Percentiles rank a stretch among this genome's conserved stretches.
phyloP scores from a whole-genome alignment of 35 echinoderm and acorn worm genomes.

The Ptychodera flava region DNA sequence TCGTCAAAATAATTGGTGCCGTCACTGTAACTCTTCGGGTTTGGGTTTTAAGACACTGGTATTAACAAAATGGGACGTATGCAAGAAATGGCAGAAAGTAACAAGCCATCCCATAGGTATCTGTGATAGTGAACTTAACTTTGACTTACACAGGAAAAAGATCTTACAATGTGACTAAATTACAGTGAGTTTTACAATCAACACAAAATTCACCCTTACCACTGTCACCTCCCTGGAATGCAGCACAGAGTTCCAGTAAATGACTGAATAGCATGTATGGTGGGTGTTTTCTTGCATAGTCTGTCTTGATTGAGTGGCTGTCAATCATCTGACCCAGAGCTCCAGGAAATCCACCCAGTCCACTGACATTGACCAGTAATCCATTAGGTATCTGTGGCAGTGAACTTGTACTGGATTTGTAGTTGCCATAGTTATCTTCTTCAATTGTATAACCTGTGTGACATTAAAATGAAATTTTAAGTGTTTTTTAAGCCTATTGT shows the following conservation, averaged over 20 bases:
- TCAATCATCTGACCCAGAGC: slow-evolving; percentile 30
- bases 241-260: slow-evolving; percentile 25
- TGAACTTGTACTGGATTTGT: not conserved
- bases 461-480: not conserved
- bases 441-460: slow-evolving; percentile 33
- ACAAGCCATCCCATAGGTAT: too few species aligned
- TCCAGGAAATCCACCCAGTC: slow-evolving; percentile 28
- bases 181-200: too few species aligned
- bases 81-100: too few species aligned
- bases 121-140: too few species aligned
- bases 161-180: too few species aligned
- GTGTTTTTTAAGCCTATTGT: too few species aligned
- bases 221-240: slow-evolving; percentile 11
- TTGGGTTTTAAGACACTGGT: too few species aligned
- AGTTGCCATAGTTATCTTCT: slow-evolving; percentile 17
- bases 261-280: slow-evolving; percentile 30
- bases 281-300: slow-evolving; percentile 30
- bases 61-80: too few species aligned
- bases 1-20: too few species aligned
- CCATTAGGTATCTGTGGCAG: slow-evolving; percentile 12
- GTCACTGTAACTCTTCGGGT: too few species aligned
- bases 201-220: not conserved
- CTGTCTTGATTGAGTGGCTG: slow-evolving; percentile 44
- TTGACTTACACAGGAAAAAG: too few species aligned
- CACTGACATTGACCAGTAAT: slow-evolving; percentile 30